Conservation (phyloP, 1,140 invertebrate genomes). For the Hydropsyche tenuis region DNA sequence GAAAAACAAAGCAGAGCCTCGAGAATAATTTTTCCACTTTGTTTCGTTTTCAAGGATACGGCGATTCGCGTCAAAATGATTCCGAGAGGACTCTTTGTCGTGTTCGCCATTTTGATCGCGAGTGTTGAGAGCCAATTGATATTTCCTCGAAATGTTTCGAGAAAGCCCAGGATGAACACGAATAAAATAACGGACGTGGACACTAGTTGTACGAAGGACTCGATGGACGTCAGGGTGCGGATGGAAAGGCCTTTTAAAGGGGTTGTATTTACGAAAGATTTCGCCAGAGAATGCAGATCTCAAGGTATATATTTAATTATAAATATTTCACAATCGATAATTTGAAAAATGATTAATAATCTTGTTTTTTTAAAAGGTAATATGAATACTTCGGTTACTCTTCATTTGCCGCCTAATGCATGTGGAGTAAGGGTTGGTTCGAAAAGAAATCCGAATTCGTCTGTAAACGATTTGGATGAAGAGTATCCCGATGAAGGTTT, state of each 20-base stretch:
- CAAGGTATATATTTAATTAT: conserved; percentile 56
- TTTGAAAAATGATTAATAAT: neutral
- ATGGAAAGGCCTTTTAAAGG: conserved; percentile 72
- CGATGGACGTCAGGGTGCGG: conserved; percentile 63
- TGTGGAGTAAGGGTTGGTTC: conserved; percentile 70
- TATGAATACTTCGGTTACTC: conserved; percentile 57
- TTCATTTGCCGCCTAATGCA: conserved; percentile 67
- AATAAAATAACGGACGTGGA: conserved; percentile 59
- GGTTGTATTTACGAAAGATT: conserved; percentile 73
- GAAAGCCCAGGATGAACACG: conserved; percentile 48
- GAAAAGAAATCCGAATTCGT: conserved; percentile 54
- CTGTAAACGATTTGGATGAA: conserved; percentile 54
- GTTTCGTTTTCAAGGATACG: conserved; percentile 27
- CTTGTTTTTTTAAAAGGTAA: conserved; percentile 56
- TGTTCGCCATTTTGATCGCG: conserved; percentile 23
- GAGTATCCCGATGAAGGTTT: conserved; percentile 60
- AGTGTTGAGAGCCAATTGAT: conserved; percentile 40
- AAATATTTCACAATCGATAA: conserved; percentile 19
- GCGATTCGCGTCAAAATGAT: conserved; percentile 31
- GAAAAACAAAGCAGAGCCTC: conserved; percentile 22
- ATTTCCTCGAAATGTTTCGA: conserved; percentile 45
- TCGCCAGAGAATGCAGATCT: conserved; percentile 69
- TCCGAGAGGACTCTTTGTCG: conserved; percentile 40
- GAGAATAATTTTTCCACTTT: conserved; percentile 13
- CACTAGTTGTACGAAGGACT: conserved; percentile 64